Evolutionary conservation across 2,113 vertebrate species (phyloP).

Genomic region (Melanostigma gelatinosum): DNA sequence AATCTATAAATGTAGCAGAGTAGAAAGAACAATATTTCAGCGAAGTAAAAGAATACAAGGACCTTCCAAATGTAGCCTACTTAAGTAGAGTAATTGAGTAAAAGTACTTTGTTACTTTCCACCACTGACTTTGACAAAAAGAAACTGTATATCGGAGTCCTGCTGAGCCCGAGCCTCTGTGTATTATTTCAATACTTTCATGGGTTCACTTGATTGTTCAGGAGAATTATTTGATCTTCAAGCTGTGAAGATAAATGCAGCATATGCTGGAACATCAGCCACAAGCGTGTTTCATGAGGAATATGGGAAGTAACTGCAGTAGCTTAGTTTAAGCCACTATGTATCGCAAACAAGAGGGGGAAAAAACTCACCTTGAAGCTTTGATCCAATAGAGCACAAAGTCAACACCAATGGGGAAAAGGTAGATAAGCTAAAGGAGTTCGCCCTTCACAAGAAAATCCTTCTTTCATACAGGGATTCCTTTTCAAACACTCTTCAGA

Average conservation of each 20-base stretch:
- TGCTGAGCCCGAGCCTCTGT: neutral
- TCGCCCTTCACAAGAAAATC: constrained; percentile 20
- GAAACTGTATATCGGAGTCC: neutral
- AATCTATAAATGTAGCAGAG: neutral
- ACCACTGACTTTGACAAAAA: neutral
- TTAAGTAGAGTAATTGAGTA: neutral
- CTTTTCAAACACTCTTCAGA: constrained; percentile 28
- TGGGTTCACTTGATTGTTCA: constrained; percentile 2
- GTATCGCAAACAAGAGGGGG: neutral
- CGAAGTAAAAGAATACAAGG: neutral
- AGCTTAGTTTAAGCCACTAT: neutral
- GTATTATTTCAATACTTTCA: constrained; percentile 5
- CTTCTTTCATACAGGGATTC: constrained; percentile 11
- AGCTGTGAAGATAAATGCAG: neutral
- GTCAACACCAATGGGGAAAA: constrained; percentile 10
- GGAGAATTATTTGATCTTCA: constrained; percentile 10
- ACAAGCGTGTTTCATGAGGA: neutral
- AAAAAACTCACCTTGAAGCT: constrained; percentile 28
- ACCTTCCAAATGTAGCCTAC: neutral
- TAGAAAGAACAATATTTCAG: neutral
- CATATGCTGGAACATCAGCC: neutral
- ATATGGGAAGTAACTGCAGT: neutral
- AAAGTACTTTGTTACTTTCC: neutral
- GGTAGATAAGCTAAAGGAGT: constrained; percentile 24
- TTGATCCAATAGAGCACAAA: constrained; percentile 1